A percentile compares a stretch with the other conserved stretches of the same genome.
Conservation (phyloP, 2,113 vertebrate genomes). For the Amblyornis subalaris region DNA sequence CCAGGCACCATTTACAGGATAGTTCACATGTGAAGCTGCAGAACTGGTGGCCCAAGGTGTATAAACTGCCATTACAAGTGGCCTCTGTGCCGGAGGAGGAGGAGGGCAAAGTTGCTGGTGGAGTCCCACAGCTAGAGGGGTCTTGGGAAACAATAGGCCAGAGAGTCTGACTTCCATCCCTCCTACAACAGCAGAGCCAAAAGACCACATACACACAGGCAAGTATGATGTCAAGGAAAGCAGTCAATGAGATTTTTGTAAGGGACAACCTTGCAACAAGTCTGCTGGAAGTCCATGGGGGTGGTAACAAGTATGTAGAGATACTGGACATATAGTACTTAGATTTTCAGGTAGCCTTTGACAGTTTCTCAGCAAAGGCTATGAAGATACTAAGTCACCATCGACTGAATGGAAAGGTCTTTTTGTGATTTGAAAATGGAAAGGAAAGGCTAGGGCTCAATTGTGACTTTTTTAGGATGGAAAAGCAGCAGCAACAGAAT, state of each 20-base stretch:
- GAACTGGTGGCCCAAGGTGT: neutral
- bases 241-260: neutral
- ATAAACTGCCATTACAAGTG: neutral
- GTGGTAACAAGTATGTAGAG: neutral
- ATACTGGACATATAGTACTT: neutral
- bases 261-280: neutral
- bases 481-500: neutral
- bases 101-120: neutral
- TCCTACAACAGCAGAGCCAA: neutral
- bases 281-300: neutral
- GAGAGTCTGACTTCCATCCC: neutral
- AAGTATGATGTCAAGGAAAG: neutral
- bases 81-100: neutral
- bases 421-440: neutral
- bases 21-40: neutral
- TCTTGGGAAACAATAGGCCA: neutral
- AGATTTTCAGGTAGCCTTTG: neutral
- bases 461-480: neutral
- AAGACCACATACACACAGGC: fast-evolving
- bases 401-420: neutral
- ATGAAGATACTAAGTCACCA: neutral
- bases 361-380: neutral
- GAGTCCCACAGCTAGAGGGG: neutral
- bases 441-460: neutral
- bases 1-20: neutral